These are phyloP conservation scores for Dicerorhinus sumatrensis DNA, from an alignment of 2,113 vertebrate genomes.

Conservation along the genomic window DNA sequence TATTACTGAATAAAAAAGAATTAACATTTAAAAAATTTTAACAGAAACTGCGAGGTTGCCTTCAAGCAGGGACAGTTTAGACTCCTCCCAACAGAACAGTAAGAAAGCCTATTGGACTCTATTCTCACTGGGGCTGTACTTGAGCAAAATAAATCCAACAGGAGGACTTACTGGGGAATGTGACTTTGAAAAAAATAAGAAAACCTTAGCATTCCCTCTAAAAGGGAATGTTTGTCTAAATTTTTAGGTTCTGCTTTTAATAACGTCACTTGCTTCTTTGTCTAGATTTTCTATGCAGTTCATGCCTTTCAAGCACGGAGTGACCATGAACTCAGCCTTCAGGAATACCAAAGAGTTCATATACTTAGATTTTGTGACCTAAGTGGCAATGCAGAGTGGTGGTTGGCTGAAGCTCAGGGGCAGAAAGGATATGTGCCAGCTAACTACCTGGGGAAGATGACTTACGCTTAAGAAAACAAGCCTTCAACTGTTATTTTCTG, in stretches of 20 bases:
- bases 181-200: background rate
- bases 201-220: background rate
- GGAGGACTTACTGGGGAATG: background rate
- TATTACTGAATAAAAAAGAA: background rate
- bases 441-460: slow-evolving; percentile 98
- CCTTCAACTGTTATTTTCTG: slow-evolving; percentile 40
- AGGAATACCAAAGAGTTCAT: slow-evolving; percentile 94
- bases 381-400: slow-evolving; percentile 98
- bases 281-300: slow-evolving; percentile 95
- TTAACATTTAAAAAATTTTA: background rate
- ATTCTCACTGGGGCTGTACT: background rate
- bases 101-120: background rate
- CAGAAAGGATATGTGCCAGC: slow-evolving; percentile 97
- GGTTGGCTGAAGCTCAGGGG: slow-evolving; percentile 96
- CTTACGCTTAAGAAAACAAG: slow-evolving; percentile 90
- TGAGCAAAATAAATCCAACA: slow-evolving; percentile 29
- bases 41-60: slow-evolving; percentile 8
- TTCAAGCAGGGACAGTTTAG: slow-evolving; percentile 15
- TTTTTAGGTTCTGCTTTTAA: slow-evolving; percentile 24
- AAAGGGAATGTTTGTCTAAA: background rate
- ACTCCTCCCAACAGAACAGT: background rate
- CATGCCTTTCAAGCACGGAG: slow-evolving; percentile 96
- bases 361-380: slow-evolving; percentile 95
- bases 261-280: slow-evolving; percentile 60
- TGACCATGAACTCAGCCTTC: slow-evolving; percentile 95